phyloP scores from a whole-genome alignment of 1,140 invertebrate genomes.

The Drosophila nasuta region DNA sequence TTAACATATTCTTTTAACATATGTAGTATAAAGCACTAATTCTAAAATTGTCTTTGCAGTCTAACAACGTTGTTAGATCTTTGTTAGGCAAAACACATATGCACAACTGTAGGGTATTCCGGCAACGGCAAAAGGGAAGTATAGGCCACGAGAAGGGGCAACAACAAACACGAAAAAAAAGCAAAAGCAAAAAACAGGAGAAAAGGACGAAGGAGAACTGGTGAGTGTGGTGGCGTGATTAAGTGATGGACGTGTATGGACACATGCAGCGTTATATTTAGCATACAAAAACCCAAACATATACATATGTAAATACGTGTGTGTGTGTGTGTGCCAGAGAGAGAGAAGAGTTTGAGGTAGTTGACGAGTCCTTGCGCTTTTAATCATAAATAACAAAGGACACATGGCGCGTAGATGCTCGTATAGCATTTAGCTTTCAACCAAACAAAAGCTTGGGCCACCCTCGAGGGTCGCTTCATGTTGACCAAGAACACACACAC shows the following conservation, averaged over 20 bases:
- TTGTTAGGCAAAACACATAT: not conserved
- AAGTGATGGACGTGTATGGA: constrained; percentile 83
- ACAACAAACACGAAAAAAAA: not conserved
- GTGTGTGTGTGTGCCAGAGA: constrained; percentile 7
- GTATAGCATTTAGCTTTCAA: constrained; percentile 71
- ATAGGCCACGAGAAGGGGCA: not conserved
- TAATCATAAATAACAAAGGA: constrained; percentile 82
- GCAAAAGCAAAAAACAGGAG: not conserved
- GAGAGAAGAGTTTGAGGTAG: not conserved
- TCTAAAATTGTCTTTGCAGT: not conserved
- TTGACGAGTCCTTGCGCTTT: constrained; percentile 77
- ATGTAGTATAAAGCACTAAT: too few relatives aligned
- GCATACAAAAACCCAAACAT: constrained; percentile 68
- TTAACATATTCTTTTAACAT: too few relatives aligned
- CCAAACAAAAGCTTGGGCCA: constrained; percentile 65
- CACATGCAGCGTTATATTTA: constrained; percentile 82
- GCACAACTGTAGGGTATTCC: not conserved
- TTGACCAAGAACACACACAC: constrained; percentile 54
- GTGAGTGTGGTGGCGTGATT: constrained; percentile 74
- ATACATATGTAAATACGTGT: constrained; percentile 40
- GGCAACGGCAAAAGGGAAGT: not conserved
- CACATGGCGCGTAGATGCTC: constrained; percentile 69
- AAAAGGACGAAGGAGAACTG: not conserved
- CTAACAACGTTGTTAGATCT: not conserved
- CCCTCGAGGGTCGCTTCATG: constrained; percentile 39